Evolutionary conservation across 2,113 vertebrate genomes (phyloP), one percentile per base, ranked within the genome.

Genomic region (Hydrochoerus hydrochaeris): DNA sequence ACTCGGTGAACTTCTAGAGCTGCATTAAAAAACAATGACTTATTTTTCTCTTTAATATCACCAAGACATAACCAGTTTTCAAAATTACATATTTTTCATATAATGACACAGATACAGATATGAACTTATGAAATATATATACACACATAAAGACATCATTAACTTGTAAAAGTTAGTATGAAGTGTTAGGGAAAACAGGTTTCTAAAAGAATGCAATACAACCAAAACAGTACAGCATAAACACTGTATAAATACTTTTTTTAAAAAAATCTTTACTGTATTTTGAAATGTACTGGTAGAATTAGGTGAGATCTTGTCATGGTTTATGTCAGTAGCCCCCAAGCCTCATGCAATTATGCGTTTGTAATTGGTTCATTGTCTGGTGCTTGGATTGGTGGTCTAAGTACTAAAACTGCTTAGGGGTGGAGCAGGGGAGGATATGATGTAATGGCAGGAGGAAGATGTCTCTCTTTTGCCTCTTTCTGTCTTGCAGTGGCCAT

Each of bases 271-370:
- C 75, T 87, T 22, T 49, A 14, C 26, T 1, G 17, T 3, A 0
- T 17, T 71, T 63, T 94, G 28, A 92, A 44, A 94, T 83, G 93
- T 30, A 49, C 6, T 30, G 82, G 41, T 32, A 95, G 87, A 94
- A 44, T 44, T 28, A 28, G 30, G 44, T 0, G 52, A 49, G 0
- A 0, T 11, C 49, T 52, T 52, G 49, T 52, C 49, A 52, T 52
- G 49, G 11, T 52, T 52, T 52, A 52, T 52, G 49, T 52, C 49
- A 52, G 1, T 11, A 9, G 46, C 46, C 46, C 46, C 46, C 46
- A 49, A 49, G 46, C 5, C 46, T 49, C 46, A 49, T 49, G 46
- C 9, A 52, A 52, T 52, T 52, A 52, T 10, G 49, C 49, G 49
- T 52, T 52, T 52, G 49, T 52, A 10, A 52, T 52, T 52, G 49